phyloP scores from a whole-genome alignment of 2,113 vertebrate species.

The Oreochromis spilurus region DNA sequence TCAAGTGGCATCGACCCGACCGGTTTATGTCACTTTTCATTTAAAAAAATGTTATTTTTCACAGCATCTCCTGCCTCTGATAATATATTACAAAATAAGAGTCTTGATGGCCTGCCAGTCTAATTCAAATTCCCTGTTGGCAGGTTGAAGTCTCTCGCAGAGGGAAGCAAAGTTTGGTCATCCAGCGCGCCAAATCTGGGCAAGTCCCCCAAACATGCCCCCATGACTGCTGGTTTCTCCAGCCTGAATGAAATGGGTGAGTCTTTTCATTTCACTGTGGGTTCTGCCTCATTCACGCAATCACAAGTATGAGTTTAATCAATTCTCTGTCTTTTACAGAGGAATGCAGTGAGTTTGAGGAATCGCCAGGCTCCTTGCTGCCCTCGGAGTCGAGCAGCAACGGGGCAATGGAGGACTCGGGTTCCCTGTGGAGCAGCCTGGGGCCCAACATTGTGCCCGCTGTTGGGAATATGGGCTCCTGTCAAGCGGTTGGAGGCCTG shows the following conservation, averaged over 20 bases:
- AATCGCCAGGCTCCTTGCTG: conserved; percentile 53
- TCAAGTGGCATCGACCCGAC: background rate
- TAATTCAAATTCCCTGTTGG: background rate
- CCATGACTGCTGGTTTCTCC: conserved; percentile 81
- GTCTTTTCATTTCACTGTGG: background rate
- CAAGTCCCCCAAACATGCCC: conserved; percentile 85
- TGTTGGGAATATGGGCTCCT: background rate
- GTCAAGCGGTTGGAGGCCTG: conserved; percentile 7
- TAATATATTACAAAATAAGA: background rate
- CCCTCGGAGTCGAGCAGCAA: conserved; percentile 70
- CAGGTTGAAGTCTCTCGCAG: conserved; percentile 84
- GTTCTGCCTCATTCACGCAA: background rate
- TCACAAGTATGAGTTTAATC: background rate
- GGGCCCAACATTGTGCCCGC: conserved; percentile 10
- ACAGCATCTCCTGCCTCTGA: background rate
- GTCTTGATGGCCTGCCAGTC: background rate
- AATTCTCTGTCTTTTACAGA: conserved; percentile 37
- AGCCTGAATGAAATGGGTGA: conserved; percentile 91
- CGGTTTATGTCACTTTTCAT: background rate
- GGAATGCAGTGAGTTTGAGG: conserved; percentile 70
- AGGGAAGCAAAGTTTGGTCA: conserved; percentile 86
- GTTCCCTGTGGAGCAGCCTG: conserved; percentile 45
- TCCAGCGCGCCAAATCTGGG: conserved; percentile 88
- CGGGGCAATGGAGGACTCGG: conserved; percentile 65
- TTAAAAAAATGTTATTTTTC: background rate